Evolutionary conservation across 2,888 invertebrate genomes (phyloP).

Genomic region (Leucozona laternaria): DNA sequence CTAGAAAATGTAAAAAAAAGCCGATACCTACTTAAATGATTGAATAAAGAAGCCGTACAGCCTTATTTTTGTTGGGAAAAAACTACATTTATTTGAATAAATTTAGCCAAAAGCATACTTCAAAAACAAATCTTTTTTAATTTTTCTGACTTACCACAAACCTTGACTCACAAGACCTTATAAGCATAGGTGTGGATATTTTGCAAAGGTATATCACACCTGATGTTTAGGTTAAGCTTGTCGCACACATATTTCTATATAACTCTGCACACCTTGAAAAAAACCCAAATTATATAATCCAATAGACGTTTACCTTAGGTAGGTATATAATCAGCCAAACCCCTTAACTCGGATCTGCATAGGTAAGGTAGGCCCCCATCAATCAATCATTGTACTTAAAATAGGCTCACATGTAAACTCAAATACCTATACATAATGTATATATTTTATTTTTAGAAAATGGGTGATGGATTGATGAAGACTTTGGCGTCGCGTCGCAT

Average conservation of each 20-base stretch:
- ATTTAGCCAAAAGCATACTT: too few relatives aligned
- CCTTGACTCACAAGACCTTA: neutral
- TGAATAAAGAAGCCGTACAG: too few relatives aligned
- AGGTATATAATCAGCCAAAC: neutral
- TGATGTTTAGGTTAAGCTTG: neutral
- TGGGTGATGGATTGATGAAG: conserved; percentile 5
- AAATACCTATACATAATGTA: too few relatives aligned
- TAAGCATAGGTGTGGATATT: neutral
- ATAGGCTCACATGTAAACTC: neutral
- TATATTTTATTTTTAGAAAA: neutral
- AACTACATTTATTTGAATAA: too few relatives aligned
- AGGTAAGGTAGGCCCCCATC: neutral
- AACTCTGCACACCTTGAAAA: conserved; percentile 13
- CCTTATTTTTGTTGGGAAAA: too few relatives aligned
- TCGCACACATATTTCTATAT: neutral
- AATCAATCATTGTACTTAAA: conserved; percentile 1
- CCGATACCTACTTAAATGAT: too few relatives aligned
- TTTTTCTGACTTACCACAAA: neutral
- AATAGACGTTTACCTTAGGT: neutral
- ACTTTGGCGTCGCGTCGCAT: neutral
- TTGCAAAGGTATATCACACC: neutral
- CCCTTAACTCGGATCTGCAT: neutral
- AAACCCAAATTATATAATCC: neutral
- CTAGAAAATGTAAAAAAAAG: too few relatives aligned
- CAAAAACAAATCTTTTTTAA: neutral